These are phyloP conservation scores for Odontamblyopus rebecca DNA, from an alignment of 2,797 vertebrate genomes.

Conservation along the genomic window DNA sequence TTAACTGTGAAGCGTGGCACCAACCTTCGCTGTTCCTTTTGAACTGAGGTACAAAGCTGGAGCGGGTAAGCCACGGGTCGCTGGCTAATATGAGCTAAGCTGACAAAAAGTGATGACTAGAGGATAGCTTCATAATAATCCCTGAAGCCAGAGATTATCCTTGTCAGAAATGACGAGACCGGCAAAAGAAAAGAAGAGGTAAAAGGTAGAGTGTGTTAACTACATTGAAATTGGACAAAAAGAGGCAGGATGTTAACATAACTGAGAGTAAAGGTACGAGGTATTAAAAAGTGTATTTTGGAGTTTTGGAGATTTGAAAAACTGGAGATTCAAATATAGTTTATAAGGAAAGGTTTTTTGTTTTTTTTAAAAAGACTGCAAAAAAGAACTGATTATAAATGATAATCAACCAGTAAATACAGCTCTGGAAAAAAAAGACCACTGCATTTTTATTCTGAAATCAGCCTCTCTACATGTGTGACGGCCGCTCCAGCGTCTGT, in stretches of 20 bases:
- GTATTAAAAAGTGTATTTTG: no score
- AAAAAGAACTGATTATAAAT: no score
- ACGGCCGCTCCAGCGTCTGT: no score
- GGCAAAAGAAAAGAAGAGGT: constrained; percentile 51
- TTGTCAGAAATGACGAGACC: constrained; percentile 70
- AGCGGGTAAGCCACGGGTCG: constrained; percentile 71
- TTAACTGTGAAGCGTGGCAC: constrained; percentile 60
- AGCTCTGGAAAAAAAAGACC: no score
- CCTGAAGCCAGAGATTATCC: constrained; percentile 75
- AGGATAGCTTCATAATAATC: constrained; percentile 81
- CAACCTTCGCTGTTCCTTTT: constrained; percentile 75
- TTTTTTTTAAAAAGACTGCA: no score
- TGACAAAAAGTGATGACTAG: constrained; percentile 79
- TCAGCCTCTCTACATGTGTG: no score
- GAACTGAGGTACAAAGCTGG: constrained; percentile 74
- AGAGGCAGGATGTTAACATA: neutral
- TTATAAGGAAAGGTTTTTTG: no score
- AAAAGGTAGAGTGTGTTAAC: constrained; percentile 48
- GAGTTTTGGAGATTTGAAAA: no score
- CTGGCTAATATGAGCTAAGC: constrained; percentile 80
- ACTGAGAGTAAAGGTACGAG: no score
- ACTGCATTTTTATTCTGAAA: no score
- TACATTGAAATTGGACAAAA: constrained; percentile 39
- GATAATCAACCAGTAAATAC: no score
- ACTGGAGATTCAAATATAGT: no score